Conservation (phyloP, 2,113 vertebrate species). For the Onychostoma macrolepis region DNA sequence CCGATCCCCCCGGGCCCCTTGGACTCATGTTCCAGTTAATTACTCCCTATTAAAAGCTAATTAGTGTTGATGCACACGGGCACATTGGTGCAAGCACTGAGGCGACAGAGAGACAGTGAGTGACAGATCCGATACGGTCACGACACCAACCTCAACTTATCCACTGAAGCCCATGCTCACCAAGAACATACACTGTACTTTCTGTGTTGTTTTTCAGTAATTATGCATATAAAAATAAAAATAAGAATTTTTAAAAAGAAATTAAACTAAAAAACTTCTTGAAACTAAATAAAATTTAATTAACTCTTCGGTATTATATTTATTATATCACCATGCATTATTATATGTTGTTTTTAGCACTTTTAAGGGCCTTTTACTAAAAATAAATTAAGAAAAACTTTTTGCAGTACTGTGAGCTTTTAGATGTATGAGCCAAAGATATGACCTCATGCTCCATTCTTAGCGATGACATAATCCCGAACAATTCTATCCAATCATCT, state of each 20-base stretch:
- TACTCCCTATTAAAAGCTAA: constrained; percentile 63
- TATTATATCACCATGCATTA: not conserved
- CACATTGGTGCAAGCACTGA: not conserved
- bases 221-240: no score
- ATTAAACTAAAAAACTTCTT: no score
- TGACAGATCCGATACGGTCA: not conserved
- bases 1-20: constrained; percentile 18
- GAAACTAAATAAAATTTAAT: not conserved
- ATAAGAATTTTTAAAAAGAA: no score
- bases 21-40: constrained; percentile 58
- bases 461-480: constrained; percentile 50
- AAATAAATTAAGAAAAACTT: not conserved
- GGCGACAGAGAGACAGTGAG: constrained; percentile 31
- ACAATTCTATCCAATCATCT: constrained; percentile 55
- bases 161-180: not conserved
- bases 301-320: no score
- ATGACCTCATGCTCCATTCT: constrained; percentile 55
- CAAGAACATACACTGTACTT: not conserved
- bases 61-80: constrained; percentile 56
- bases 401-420: not conserved
- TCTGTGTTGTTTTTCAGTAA: no score
- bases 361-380: not conserved
- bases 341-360: not conserved
- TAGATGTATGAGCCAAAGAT: not conserved
- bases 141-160: not conserved